These are phyloP conservation scores for Pelecanoides urinatrix DNA, from an alignment of 2,113 vertebrate genomes.

Conservation along the genomic window DNA sequence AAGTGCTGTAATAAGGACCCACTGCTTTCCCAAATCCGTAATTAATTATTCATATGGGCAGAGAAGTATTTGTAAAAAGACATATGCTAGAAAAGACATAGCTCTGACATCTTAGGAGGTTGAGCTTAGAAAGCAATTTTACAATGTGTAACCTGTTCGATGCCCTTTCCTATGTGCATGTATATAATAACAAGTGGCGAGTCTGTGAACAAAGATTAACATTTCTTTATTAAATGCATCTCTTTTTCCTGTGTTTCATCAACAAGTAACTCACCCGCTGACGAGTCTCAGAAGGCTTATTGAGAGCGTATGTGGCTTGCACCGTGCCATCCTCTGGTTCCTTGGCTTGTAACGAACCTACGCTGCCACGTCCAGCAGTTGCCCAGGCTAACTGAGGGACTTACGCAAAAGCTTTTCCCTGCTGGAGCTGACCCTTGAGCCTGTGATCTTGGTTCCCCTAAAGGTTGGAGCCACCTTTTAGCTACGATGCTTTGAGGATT, in stretches of 20 bases:
- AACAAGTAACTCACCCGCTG: neutral
- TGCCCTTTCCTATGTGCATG: rapidly evolving
- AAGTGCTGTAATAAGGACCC: neutral
- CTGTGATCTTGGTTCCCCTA: neutral
- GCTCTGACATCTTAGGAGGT: neutral
- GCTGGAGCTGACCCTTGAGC: neutral
- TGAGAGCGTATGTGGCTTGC: neutral
- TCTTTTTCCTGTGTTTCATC: neutral
- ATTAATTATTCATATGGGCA: neutral
- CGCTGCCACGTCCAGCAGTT: rapidly evolving
- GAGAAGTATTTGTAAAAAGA: neutral
- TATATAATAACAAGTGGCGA: neutral
- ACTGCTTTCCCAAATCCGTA: neutral
- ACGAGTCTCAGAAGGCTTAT: neutral
- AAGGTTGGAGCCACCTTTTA: neutral
- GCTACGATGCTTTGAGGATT: neutral
- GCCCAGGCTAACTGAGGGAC: neutral
- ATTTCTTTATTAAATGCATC: neutral
- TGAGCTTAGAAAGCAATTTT: neutral
- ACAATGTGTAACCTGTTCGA: neutral
- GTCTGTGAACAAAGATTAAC: neutral
- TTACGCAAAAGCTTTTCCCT: neutral
- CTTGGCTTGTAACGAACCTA: neutral
- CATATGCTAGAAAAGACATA: neutral
- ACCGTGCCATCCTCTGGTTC: neutral